A percentile compares a stretch with the other conserved stretches of the same genome.
Evolutionary conservation across 1,140 invertebrate species (phyloP).

Genomic region (Tetramorium simillimum): DNA sequence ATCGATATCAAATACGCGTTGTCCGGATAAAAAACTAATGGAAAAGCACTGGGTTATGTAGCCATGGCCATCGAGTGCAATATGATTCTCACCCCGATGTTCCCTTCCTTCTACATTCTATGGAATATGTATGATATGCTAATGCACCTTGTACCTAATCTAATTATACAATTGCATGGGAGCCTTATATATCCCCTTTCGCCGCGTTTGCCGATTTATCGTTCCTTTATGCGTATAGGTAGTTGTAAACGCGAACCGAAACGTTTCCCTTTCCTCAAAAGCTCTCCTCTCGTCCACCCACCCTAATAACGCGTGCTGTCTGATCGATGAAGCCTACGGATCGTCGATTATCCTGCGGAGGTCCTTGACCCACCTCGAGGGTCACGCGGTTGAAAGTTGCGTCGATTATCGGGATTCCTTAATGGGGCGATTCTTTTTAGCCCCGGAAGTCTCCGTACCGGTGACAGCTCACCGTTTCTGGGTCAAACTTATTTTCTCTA

Average conservation of each 20-base stretch:
- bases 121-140: constrained; percentile 83
- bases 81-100: constrained; percentile 70
- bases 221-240: constrained; percentile 57
- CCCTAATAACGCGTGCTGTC: constrained; percentile 1
- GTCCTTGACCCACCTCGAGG: constrained; percentile 9
- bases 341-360: constrained; percentile 11
- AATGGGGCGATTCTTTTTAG: constrained; percentile 11
- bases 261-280: not conserved
- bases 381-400: not conserved
- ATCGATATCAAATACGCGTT: not conserved
- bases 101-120: constrained; percentile 67
- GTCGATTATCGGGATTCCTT: constrained; percentile 41
- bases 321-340: constrained; percentile 2
- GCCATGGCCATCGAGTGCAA: constrained; percentile 65
- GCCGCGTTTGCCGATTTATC: constrained; percentile 56
- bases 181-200: constrained; percentile 50
- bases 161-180: constrained; percentile 82
- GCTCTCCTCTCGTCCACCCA: not conserved
- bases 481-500: not conserved
- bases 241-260: not conserved
- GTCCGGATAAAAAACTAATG: not conserved
- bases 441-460: not conserved
- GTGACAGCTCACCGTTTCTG: not conserved
- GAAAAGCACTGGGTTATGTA: constrained; percentile 38
- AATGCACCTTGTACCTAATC: constrained; percentile 81